Evolutionary conservation across 2,113 vertebrate genomes (phyloP), one percentile per base, ranked within the genome.

Genomic region (Platysternon megacephalum): DNA sequence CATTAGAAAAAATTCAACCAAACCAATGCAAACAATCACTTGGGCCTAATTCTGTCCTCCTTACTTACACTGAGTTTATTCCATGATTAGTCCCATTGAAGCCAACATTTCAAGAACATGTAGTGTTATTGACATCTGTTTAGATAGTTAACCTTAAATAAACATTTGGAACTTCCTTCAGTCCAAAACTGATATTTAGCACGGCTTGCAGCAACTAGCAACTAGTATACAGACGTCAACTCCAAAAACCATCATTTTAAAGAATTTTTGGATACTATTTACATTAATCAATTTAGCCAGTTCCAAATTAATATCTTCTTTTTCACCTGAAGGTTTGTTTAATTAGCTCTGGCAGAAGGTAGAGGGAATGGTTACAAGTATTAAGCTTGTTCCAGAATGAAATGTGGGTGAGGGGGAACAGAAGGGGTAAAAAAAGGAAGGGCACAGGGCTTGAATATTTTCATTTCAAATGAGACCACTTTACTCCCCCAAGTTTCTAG

Each of bases 41-140:
- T 4, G 24, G 8, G 5, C 26, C 79, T 53, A 14, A 48, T 42
- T 39, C 21, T 89, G 14, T 80, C 56, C 68, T 46, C 44, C 13
- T 3, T 32, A 51, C 58, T 53, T 0, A 42, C 80, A 5, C 4
- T 80, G 42, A 61, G 3, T 53, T 89, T 48, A 72, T 61, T 76
- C 24, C 35, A 58, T 0, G 0, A 1, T 5, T 17, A 9, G 0
- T 86, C 87, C 79, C 0, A 0, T 12, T 72, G 79, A 87, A 88
- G 85, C 11, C 5, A 58, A 29, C 46, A 3, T 74, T 79, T 85
- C 0, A 2, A 28, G 26, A 74, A 1, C 44, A 28, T 85, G 46
- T 39, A 61, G 1, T 42, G 17, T 48, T n/a, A 35, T 84, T 55
- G 51, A 49, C 2, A 49, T 53, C 53, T 65, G 1, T 17, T 28